Conservation (phyloP, 2,113 vertebrate genomes). For the Nannospalax galili region DNA sequence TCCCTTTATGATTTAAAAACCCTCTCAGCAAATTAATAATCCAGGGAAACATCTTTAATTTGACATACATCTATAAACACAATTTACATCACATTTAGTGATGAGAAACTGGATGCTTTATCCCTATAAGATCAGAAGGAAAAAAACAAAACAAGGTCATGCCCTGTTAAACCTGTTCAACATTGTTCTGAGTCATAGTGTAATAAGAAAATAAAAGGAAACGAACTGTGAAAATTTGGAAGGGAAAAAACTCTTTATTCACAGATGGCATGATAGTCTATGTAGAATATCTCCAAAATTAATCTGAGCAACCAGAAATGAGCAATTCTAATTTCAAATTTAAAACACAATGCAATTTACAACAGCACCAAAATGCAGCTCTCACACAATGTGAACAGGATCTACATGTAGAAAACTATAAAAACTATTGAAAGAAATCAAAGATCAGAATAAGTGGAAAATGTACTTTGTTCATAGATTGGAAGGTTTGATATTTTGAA, state of each 20-base stretch:
- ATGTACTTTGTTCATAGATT: not conserved
- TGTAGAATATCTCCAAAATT: not conserved
- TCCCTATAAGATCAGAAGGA: not conserved
- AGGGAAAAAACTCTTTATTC: not conserved
- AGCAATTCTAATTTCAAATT: constrained; percentile 19
- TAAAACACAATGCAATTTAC: not conserved
- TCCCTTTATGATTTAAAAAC: not conserved
- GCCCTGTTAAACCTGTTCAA: not conserved
- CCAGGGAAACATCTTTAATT: not conserved
- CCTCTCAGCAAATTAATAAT: not conserved
- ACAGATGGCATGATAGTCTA: not conserved
- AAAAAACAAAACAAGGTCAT: not conserved
- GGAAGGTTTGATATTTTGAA: not conserved
- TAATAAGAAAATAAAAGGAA: constrained; percentile 3
- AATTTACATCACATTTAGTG: not conserved
- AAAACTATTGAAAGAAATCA: constrained; percentile 19
- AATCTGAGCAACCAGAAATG: not conserved
- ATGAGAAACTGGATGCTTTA: not conserved
- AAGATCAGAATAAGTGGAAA: constrained; percentile 3
- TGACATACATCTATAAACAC: not conserved
- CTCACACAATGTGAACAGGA: not conserved
- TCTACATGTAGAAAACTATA: not conserved
- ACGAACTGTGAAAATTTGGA: not conserved
- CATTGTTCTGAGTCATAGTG: not conserved
- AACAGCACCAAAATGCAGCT: not conserved